Evolutionary conservation across 1,140 invertebrate genomes (phyloP).

Genomic region (Ditylenchus dipsaci): DNA sequence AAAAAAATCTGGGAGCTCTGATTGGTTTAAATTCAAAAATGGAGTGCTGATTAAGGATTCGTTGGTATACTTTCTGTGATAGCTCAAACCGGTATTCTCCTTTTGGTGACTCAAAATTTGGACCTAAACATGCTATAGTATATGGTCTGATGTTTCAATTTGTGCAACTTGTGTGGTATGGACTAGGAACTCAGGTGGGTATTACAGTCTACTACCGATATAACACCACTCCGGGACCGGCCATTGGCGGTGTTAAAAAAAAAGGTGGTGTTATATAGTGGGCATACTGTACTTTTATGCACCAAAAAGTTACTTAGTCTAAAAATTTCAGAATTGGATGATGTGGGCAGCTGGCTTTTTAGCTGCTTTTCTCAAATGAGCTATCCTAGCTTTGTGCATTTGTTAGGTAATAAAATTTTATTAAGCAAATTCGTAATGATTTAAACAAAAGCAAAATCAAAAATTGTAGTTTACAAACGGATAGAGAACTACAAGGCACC

Average conservation of each 20-base stretch:
- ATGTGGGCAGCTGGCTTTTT: slow-evolving; percentile 97
- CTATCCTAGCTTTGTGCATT: slow-evolving; percentile 97
- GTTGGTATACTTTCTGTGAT: slow-evolving; percentile 92
- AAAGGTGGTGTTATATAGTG: slow-evolving; percentile 63
- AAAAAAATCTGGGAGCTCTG: too few relatives aligned
- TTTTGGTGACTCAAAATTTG: slow-evolving; percentile 82
- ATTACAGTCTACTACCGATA: slow-evolving; percentile 57
- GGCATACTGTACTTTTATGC: too few relatives aligned
- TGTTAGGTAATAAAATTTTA: too few relatives aligned
- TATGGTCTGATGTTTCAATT: slow-evolving; percentile 80
- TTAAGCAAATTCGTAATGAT: too few relatives aligned
- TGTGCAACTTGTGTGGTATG: slow-evolving; percentile 86
- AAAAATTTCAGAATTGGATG: slow-evolving; percentile 69
- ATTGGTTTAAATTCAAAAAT: too few relatives aligned
- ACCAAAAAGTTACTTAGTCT: too few relatives aligned
- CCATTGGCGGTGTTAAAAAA: not conserved
- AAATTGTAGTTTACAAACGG: slow-evolving; percentile 71
- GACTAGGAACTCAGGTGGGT: slow-evolving; percentile 70
- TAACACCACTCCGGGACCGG: too few relatives aligned
- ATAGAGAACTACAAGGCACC: slow-evolving; percentile 91
- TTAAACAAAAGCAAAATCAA: too few relatives aligned
- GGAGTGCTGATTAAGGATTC: slow-evolving; percentile 61
- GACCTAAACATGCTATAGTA: slow-evolving; percentile 85
- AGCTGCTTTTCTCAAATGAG: slow-evolving; percentile 85
- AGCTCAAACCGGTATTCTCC: slow-evolving; percentile 77